Evolutionary conservation across 1,140 invertebrate species (phyloP), one percentile per base, ranked within the genome.

Genomic region (Cydia pomonella): DNA sequence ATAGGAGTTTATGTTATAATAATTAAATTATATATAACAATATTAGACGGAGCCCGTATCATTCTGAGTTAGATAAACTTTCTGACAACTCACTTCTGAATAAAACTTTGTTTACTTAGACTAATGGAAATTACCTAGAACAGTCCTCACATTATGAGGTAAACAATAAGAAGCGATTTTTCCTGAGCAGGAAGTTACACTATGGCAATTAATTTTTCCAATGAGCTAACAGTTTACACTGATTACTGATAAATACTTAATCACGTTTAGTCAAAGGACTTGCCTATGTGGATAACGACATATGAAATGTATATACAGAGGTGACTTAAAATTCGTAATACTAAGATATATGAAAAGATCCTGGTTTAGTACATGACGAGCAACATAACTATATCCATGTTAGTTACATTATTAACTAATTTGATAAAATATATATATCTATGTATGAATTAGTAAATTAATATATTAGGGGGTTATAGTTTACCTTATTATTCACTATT

Each of bases 151-250:
- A n/a, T 59, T 59, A 59, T n/a, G 21, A 18, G 21, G 53, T 23
- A 23, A 59, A 59, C 53, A 59, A 59, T 59, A 59, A 59, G 0
- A 59, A 59, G 10, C 3, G 18, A 59, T 59, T 59, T 50, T 59
- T 59, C 53, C 53, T 59, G 53, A 23, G 18, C 53, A 59, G 53
- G 53, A 59, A 59, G 53, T 59, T 59, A 53, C n/a, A 53, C 18
- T 53, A 23, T 59, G 21, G 10, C 53, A 59, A 23, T 59, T 59
- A 59, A 59, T 59, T 23, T 59, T 59, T 59, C 53, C 53, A 23
- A 23, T 59, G 53, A 21, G 47, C 16, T 7, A 10, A 5, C 47
- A 4, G 21, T 59, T 59, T 59, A 59, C 53, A 59, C 18, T 12
- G n/a, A 23, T 59, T 18, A 18, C n/a, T 18, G 50, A 53, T 18